These are phyloP conservation scores for Thelaira solivaga DNA, from an alignment of 2,888 invertebrate species.

Conservation along the genomic window DNA sequence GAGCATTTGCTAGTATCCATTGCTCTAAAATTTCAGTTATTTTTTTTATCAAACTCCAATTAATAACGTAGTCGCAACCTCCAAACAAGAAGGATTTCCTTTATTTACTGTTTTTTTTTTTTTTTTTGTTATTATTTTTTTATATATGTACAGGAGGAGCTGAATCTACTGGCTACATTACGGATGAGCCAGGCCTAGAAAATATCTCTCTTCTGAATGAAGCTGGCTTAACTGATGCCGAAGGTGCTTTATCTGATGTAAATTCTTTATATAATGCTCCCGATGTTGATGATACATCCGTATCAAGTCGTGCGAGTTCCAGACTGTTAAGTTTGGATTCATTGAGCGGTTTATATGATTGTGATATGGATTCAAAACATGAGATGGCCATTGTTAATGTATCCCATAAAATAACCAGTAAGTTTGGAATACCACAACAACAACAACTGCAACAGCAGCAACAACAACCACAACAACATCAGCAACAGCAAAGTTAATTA, in stretches of 20 bases:
- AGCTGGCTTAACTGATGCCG: constrained; percentile 90
- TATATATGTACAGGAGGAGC: constrained; percentile 77
- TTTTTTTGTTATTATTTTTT: no score
- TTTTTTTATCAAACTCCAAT: no score
- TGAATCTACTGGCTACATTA: constrained; percentile 89
- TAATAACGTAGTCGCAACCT: no score
- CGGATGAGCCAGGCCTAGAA: constrained; percentile 90
- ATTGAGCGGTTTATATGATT: constrained; percentile 87
- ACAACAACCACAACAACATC: constrained; percentile 48
- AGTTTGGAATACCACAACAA: constrained; percentile 74
- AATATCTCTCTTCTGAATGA: constrained; percentile 91
- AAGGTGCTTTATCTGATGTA: constrained; percentile 91
- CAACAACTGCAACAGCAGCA: constrained; percentile 56
- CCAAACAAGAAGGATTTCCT: no score
- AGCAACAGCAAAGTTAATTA: constrained; percentile 58
- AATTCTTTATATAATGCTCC: constrained; percentile 87
- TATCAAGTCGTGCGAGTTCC: constrained; percentile 90
- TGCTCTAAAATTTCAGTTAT: no score
- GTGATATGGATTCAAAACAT: constrained; percentile 78
- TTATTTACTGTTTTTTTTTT: no score
- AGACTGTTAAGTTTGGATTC: constrained; percentile 88
- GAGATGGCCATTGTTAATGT: constrained; percentile 78
- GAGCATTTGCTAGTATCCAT: no score
- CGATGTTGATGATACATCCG: constrained; percentile 84
- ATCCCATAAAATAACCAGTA: constrained; percentile 77